Base-by-base conservation (phyloP, 2,797 vertebrate genomes). In the Pangasius sanitwongsei region DNA sequence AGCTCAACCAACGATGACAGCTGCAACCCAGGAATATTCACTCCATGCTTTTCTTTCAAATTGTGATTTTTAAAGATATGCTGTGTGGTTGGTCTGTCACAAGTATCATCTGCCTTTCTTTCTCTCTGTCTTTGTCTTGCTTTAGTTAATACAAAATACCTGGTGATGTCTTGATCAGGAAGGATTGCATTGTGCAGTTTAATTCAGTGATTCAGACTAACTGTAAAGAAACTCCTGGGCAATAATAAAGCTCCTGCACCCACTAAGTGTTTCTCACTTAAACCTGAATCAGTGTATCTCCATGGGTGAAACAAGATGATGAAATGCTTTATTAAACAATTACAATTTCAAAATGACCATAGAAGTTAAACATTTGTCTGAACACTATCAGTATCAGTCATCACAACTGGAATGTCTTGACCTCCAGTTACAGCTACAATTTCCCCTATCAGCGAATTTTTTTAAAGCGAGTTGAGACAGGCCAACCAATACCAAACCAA, bases 401-500 rank as follows among this genome's bases (percentile, higher is more conserved):
- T 83, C 59, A 18, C 25, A 83, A 83, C 37, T 65, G 83, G 65
- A 70, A 70, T 86, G 70, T 61, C 48, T 70, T 85, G 83, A 85
- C 87, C 69, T 75, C 41, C 69, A 88, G 81, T 41, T 84, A 65
- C n/a, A 37, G 34, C 57, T 53, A 20, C 6, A 31, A 53, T 67
- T 67, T 7, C 55, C 59, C 63, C n/a, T 16, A 70, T 70, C 63
- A 70, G 48, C 7, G 25, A 12, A 65, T 83, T 65, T 53, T 84
- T 84, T 78, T 11, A 55, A 63, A 50, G 70, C n/a, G 0, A 41
- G 59, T 65, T 84, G 41, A 84, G 57, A 34, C 57, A 63, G 77
- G 50, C 69, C 59, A 83, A 31, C 57, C 44, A 44, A 83, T 55
- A 72, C 78, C 78, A 87, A 86, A 87, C 85, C 65, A 65, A 57